Evolutionary conservation across 2,888 invertebrate species (phyloP).

Genomic region (Drosophila mayaguana): DNA sequence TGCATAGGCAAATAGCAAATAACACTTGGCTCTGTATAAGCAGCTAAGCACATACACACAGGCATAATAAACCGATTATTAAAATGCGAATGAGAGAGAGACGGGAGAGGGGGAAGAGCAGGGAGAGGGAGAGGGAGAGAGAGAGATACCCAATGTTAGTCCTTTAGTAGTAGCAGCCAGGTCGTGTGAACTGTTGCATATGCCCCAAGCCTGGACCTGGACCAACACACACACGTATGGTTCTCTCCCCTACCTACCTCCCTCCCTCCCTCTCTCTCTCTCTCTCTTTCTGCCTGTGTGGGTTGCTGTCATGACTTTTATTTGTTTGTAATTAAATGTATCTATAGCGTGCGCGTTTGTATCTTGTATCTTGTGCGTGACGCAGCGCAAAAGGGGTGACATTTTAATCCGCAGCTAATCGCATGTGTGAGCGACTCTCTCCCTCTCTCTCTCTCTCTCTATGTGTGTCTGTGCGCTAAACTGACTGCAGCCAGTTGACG

Average conservation of each 20-base stretch:
- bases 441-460: constrained; percentile 14
- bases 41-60: constrained; percentile 34
- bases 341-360: constrained; percentile 54
- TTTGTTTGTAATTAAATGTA: constrained; percentile 82
- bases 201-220: constrained; percentile 57
- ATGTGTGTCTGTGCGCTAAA: constrained; percentile 36
- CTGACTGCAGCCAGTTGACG: constrained; percentile 73
- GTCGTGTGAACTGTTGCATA: constrained; percentile 77
- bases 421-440: constrained; percentile 69
- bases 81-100: constrained; percentile 57
- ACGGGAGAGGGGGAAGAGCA: constrained; percentile 5
- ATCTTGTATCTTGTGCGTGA: constrained; percentile 54
- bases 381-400: constrained; percentile 78
- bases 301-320: constrained; percentile 79
- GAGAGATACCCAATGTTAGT: constrained; percentile 29
- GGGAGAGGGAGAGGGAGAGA: background rate
- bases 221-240: constrained; percentile 26
- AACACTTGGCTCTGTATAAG: constrained; percentile 43
- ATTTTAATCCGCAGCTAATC: constrained; percentile 84
- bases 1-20: constrained; percentile 48
- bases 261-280: background rate
- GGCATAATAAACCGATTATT: constrained; percentile 76
- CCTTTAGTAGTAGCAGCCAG: constrained; percentile 36
- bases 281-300: constrained; percentile 21
- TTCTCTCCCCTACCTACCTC: background rate